These are phyloP conservation scores for Nothura maculosa DNA, from an alignment of 2,797 vertebrate species.

Conservation along the genomic window DNA sequence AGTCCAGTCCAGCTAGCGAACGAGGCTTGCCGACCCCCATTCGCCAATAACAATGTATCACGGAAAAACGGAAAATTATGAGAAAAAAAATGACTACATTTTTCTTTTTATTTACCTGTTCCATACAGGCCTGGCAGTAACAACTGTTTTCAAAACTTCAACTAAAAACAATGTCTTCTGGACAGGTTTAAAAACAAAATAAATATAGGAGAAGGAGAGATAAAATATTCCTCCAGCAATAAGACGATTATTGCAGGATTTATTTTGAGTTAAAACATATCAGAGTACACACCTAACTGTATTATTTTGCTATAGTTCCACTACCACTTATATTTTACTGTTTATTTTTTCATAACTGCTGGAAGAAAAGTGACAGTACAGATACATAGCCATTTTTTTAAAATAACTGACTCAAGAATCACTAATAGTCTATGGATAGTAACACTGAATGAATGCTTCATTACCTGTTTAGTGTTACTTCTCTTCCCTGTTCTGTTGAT, in stretches of 20 bases:
- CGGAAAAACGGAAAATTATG: background rate
- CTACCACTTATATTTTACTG: background rate
- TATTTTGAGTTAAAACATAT: background rate
- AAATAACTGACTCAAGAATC: background rate
- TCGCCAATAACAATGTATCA: fast-evolving
- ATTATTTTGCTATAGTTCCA: background rate
- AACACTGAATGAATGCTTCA: background rate
- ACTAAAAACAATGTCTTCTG: background rate
- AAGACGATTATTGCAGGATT: background rate
- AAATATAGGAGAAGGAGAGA: background rate
- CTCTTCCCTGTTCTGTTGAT: background rate
- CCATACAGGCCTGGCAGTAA: background rate
- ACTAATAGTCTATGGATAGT: background rate
- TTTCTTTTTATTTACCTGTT: background rate
- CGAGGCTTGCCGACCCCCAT: too few relatives aligned
- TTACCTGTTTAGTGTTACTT: background rate
- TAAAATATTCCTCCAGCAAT: background rate
- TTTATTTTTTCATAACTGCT: background rate
- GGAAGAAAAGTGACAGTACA: background rate
- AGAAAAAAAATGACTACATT: background rate
- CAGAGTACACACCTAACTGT: fast-evolving
- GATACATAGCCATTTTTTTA: background rate
- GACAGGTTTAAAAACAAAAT: background rate
- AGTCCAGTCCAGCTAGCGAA: too few relatives aligned
- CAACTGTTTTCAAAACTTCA: background rate